Percentiles rank a stretch among this genome's conserved stretches.
These are phyloP conservation scores for Peribatodes rhomboidaria DNA, from an alignment of 2,888 invertebrate species.

Conservation along the genomic window DNA sequence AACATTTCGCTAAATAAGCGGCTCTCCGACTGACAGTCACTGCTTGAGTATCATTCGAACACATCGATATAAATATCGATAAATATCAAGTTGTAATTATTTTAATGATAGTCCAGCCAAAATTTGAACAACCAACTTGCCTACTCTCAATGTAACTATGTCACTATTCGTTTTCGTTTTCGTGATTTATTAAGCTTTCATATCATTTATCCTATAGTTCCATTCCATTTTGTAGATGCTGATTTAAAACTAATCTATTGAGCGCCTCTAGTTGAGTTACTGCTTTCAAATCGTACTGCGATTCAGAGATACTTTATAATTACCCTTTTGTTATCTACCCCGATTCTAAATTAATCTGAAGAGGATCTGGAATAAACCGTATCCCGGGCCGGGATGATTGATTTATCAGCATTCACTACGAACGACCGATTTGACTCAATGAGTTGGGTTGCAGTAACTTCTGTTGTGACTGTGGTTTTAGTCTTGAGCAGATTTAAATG, in stretches of 20 bases:
- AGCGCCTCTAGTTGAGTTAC: conserved; percentile 12
- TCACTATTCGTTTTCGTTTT: neutral
- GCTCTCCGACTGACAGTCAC: no score
- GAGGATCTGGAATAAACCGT: conserved; percentile 38
- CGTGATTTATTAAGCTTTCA: neutral
- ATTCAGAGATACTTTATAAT: conserved; percentile 31
- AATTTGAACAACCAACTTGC: neutral
- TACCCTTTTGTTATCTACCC: conserved; percentile 50
- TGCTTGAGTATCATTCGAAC: no score
- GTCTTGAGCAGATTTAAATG: conserved; percentile 1
- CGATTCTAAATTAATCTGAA: conserved; percentile 45
- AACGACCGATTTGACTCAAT: conserved; percentile 5
- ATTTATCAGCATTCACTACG: conserved; percentile 37
- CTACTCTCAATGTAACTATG: neutral
- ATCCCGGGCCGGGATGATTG: conserved; percentile 43
- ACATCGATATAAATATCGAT: no score
- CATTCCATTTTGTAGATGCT: neutral
- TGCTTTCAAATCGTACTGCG: conserved; percentile 9
- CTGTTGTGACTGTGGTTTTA: neutral
- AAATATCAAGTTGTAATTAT: no score
- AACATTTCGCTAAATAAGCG: no score
- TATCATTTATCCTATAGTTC: neutral
- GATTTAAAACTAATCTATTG: neutral
- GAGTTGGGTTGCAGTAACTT: conserved; percentile 7
- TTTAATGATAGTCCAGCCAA: neutral